Base-by-base conservation (phyloP, 1,140 invertebrate genomes). In the Lepidurus couesii region DNA sequence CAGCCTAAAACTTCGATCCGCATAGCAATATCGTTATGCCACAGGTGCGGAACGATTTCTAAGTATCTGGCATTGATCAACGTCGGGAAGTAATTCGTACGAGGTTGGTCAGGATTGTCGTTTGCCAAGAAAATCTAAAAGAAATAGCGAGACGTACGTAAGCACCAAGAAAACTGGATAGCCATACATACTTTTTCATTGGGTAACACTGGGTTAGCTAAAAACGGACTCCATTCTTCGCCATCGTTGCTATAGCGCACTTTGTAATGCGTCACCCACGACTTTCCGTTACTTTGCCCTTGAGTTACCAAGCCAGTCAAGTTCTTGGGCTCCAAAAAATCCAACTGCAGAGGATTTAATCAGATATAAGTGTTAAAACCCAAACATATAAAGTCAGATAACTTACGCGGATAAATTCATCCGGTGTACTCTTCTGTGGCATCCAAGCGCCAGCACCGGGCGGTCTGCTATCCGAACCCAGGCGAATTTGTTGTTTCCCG, bases 251-350 rank as follows among this genome's bases (percentile, higher is more conserved):
- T 92, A 82, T 93, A 95, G 80, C 88, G 84, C 7, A 95, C 84
- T 81, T 88, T 89, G 84, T 91, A 95, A 0, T 89, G 86, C 1
- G 88, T 90, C 1, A 95, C 92, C 90, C 91, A 95, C 26, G 90
- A 90, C 24, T 87, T 85, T 0, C 87, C 83, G 4, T 88, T 88
- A 5, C 77, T 65, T 34, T 79, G 78, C 24, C 93, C 93, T 84
- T 91, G 91, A 0, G 92, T 95, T n/a, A 89, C 87, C 11, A 96
- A 85, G 75, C 92, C 94, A 9, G 93, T 94, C 9, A 95, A 84
- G 82, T 91, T 92, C 42, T 91, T 87, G 1, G 89, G 88, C 44
- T 89, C 89, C 26, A 90, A 83, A 83, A 95, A 94, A 84, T 95
- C 90, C 83, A 95, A 91, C 87, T 92, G 80, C 7, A 81, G 84